phyloP scores from a whole-genome alignment of 2,888 invertebrate species.

The Oscheius myriophilus region DNA sequence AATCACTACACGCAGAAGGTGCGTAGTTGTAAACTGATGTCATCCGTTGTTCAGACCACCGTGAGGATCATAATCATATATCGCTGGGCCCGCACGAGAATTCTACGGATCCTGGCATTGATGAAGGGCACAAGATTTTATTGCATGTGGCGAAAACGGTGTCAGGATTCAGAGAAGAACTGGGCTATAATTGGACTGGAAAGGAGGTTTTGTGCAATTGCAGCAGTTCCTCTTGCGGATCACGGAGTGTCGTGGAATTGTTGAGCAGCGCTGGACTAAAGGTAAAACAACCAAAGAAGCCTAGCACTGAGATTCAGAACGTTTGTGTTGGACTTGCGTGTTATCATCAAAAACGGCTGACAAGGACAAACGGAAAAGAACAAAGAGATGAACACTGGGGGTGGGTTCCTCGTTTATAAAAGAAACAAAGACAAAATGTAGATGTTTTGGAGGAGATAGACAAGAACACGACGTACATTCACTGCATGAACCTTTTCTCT shows the following conservation, averaged over 20 bases:
- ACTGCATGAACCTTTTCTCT: slow-evolving; percentile 1
- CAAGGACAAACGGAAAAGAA: background rate
- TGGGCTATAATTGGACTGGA: slow-evolving; percentile 22
- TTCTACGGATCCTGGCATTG: too few species aligned
- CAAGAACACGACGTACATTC: slow-evolving; percentile 1
- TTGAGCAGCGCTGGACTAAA: background rate
- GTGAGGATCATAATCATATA: too few species aligned
- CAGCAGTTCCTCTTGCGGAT: slow-evolving; percentile 1
- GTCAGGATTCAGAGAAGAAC: background rate
- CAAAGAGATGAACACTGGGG: background rate
- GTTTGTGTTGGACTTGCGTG: slow-evolving; percentile 15
- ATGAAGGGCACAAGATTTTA: too few species aligned
- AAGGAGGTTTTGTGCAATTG: slow-evolving; percentile 25
- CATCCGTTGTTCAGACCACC: too few species aligned
- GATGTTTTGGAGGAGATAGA: slow-evolving; percentile 22
- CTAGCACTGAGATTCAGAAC: background rate
- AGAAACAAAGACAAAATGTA: background rate
- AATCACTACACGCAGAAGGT: too few species aligned
- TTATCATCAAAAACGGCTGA: slow-evolving; percentile 13
- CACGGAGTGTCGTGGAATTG: background rate
- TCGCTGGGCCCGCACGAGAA: too few species aligned
- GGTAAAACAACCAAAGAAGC: background rate
- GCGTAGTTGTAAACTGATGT: too few species aligned
- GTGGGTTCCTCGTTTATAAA: too few species aligned
- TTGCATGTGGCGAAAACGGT: too few species aligned